Evolutionary conservation across 2,113 vertebrate genomes (phyloP).

Genomic region (Silurus meridionalis): DNA sequence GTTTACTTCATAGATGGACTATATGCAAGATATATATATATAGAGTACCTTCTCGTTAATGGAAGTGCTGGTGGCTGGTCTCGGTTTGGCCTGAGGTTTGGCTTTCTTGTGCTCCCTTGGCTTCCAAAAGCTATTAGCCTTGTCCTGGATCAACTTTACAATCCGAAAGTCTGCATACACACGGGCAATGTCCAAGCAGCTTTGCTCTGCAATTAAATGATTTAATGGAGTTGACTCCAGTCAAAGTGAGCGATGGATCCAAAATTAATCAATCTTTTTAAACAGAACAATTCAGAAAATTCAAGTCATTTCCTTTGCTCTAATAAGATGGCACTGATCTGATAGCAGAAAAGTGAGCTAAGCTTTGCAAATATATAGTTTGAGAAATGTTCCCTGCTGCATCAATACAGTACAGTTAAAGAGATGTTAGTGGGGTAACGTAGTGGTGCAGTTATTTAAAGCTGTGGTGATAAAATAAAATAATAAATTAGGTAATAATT

Average conservation of each 20-base stretch:
- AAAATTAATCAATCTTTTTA: slow-evolving; percentile 35
- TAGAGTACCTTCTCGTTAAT: slow-evolving; percentile 62
- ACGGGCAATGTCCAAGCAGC: slow-evolving; percentile 79
- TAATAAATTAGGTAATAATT: background rate
- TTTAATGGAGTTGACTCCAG: slow-evolving; percentile 36
- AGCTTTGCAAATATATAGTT: background rate
- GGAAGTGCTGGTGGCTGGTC: slow-evolving; percentile 28
- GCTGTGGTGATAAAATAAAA: background rate
- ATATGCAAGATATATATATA: no score
- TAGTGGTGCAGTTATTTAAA: background rate
- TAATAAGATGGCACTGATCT: slow-evolving; percentile 15
- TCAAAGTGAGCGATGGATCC: slow-evolving; percentile 2
- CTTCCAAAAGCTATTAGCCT: slow-evolving; percentile 73
- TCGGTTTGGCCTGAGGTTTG: slow-evolving; percentile 63
- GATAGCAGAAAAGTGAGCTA: background rate
- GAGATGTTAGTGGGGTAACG: background rate
- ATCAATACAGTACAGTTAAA: background rate
- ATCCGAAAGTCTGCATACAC: slow-evolving; percentile 77
- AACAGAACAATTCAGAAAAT: slow-evolving; percentile 16
- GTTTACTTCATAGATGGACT: background rate
- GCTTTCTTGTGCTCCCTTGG: slow-evolving; percentile 62
- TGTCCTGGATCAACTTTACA: slow-evolving; percentile 77
- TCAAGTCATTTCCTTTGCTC: background rate
- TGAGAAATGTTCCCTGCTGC: slow-evolving; percentile 9
- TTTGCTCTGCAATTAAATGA: slow-evolving; percentile 72